These are phyloP conservation scores for Polyommatus iphigenia DNA, from an alignment of 2,888 invertebrate species.

Conservation along the genomic window DNA sequence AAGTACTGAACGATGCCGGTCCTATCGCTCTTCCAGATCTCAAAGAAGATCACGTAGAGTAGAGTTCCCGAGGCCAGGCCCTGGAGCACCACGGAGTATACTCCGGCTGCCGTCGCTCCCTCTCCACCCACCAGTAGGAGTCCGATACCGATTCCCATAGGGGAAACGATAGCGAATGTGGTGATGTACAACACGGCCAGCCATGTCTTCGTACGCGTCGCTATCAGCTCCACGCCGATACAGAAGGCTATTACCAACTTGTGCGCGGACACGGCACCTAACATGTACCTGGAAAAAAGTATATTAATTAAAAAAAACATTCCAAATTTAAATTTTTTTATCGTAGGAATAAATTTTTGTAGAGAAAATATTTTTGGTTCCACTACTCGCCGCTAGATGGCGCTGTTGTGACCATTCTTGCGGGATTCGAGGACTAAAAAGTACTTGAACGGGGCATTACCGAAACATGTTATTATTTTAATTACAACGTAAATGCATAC, in stretches of 20 bases:
- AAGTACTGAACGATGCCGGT: conserved; percentile 83
- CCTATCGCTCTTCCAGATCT: conserved; percentile 84
- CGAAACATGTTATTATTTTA: neutral
- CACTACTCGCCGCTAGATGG: neutral
- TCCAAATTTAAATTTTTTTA: too few species aligned
- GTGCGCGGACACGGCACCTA: conserved; percentile 91
- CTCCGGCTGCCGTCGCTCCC: conserved; percentile 79
- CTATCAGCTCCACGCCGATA: conserved; percentile 90
- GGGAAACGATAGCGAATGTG: conserved; percentile 89
- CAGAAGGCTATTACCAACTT: conserved; percentile 94
- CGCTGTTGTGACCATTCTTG: neutral
- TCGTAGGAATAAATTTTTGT: neutral
- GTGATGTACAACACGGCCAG: conserved; percentile 84
- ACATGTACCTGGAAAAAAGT: conserved; percentile 83
- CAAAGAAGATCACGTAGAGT: conserved; percentile 97
- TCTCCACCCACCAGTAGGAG: conserved; percentile 82
- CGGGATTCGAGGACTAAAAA: neutral
- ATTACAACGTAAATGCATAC: neutral
- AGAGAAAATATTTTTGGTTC: neutral
- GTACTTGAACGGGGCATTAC: neutral
- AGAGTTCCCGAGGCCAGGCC: conserved; percentile 96
- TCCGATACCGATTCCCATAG: conserved; percentile 88
- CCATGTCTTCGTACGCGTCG: conserved; percentile 83
- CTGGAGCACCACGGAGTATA: conserved; percentile 85
- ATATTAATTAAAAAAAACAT: too few species aligned